A percentile compares a stretch with the other conserved stretches of the same genome.
phyloP scores from a whole-genome alignment of 2,113 vertebrate species.

The Poeciliopsis turrubarensis region DNA sequence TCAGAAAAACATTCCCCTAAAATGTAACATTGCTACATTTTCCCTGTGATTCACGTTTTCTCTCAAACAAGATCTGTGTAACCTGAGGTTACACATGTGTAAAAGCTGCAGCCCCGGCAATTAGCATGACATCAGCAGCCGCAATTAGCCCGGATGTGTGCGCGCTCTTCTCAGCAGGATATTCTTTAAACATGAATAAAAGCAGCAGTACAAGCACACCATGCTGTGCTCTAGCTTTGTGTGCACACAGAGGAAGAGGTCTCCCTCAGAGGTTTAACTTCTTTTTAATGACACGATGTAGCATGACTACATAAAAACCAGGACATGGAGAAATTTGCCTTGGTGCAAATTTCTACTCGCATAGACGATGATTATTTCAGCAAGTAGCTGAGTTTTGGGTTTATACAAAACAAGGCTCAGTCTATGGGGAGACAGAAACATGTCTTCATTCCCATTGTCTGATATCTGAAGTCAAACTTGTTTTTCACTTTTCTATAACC shows the following conservation, averaged over 20 bases:
- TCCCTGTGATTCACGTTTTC: slow-evolving; percentile 15
- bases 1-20: slow-evolving; percentile 20
- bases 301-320: not conserved
- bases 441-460: not conserved
- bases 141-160: slow-evolving; percentile 39
- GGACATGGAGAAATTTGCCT: not conserved
- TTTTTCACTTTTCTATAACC: not conserved
- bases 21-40: slow-evolving; percentile 23
- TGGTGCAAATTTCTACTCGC: not conserved
- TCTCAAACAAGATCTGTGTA: slow-evolving; percentile 33
- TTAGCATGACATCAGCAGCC: slow-evolving; percentile 9
- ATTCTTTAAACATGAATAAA: slow-evolving; percentile 21
- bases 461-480: not conserved
- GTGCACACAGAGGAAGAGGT: slow-evolving; percentile 5
- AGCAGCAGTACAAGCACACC: slow-evolving; percentile 32
- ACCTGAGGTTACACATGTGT: slow-evolving; percentile 25
- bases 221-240: slow-evolving; percentile 25
- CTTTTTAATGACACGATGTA: slow-evolving; percentile 27
- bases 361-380: slow-evolving; percentile 8
- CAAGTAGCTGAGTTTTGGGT: slow-evolving; percentile 2
- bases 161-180: slow-evolving; percentile 21
- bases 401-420: not conserved
- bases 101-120: slow-evolving; percentile 15
- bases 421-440: not conserved
- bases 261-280: slow-evolving; percentile 28